A percentile compares a stretch with the other conserved stretches of the same genome.
Conservation (phyloP, 2,113 vertebrate genomes). For the Solenodon paradoxus region DNA sequence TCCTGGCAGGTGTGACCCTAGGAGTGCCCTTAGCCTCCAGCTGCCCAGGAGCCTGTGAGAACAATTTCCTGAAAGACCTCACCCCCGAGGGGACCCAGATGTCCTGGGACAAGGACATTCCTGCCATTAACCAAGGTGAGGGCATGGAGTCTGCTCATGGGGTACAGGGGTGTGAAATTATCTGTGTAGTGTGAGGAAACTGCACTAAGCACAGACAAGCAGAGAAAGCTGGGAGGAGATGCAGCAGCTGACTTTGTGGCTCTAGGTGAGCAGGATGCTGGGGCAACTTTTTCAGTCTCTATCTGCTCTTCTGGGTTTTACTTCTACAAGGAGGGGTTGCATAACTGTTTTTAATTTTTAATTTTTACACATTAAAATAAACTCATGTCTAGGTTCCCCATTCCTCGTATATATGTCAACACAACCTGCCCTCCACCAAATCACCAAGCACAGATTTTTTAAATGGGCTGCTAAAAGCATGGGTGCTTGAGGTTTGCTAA, state of each 20-base stretch:
- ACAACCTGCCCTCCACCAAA: too few species aligned
- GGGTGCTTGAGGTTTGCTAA: background rate
- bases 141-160: accelerated
- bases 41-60: constrained; percentile 28
- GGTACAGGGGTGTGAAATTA: too few species aligned
- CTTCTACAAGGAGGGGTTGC: background rate
- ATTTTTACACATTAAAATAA: too few species aligned
- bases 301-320: background rate
- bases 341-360: too few species aligned
- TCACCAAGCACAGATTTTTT: too few species aligned
- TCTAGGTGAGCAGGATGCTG: background rate
- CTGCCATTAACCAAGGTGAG: constrained; percentile 74
- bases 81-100: background rate
- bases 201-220: accelerated
- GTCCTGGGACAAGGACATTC: constrained; percentile 64
- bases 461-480: background rate
- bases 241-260: accelerated
- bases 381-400: too few species aligned
- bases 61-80: background rate
- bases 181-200: background rate
- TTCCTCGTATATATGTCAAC: too few species aligned
- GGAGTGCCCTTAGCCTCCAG: background rate
- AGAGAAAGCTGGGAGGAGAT: background rate
- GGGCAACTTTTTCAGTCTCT: background rate
- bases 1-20: constrained; percentile 26